phyloP scores from a whole-genome alignment of 2,888 invertebrate genomes.

The Diarsia brunnea region DNA sequence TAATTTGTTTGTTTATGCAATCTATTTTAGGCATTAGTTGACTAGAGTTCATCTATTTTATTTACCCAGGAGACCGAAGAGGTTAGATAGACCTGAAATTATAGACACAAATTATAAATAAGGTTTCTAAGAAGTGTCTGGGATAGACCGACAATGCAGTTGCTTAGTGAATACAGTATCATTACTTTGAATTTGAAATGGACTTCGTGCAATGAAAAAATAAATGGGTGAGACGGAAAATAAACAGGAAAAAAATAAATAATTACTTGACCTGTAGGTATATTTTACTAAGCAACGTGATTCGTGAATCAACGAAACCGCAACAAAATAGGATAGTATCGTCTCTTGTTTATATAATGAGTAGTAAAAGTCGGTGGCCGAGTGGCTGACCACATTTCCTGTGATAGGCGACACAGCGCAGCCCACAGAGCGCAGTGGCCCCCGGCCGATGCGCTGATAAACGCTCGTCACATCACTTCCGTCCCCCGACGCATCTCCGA shows the following conservation, averaged over 20 bases:
- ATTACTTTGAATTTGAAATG: neutral
- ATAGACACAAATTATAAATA: no score
- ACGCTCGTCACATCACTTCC: conserved; percentile 74
- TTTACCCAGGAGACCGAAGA: no score
- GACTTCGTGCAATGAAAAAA: neutral
- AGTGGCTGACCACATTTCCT: conserved; percentile 81
- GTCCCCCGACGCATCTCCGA: conserved; percentile 66
- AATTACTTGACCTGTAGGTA: conserved; percentile 4
- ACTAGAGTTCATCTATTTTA: conserved; percentile 58
- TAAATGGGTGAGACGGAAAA: neutral
- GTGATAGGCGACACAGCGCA: conserved; percentile 74
- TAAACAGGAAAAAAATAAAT: conserved; percentile 41
- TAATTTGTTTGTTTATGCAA: conserved; percentile 51
- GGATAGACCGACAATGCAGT: neutral
- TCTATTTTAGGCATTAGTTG: conserved; percentile 40
- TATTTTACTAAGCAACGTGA: conserved; percentile 27
- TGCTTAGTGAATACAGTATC: neutral
- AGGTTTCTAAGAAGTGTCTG: no score
- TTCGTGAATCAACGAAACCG: conserved; percentile 46
- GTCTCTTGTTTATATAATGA: conserved; percentile 69
- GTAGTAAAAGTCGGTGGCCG: conserved; percentile 71
- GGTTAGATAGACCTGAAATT: neutral
- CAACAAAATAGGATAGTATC: conserved; percentile 56
- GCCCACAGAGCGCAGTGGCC: conserved; percentile 40
- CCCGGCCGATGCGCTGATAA: conserved; percentile 76